Evolutionary conservation across 1,140 invertebrate genomes (phyloP).

Genomic region (Drosophila azteca): DNA sequence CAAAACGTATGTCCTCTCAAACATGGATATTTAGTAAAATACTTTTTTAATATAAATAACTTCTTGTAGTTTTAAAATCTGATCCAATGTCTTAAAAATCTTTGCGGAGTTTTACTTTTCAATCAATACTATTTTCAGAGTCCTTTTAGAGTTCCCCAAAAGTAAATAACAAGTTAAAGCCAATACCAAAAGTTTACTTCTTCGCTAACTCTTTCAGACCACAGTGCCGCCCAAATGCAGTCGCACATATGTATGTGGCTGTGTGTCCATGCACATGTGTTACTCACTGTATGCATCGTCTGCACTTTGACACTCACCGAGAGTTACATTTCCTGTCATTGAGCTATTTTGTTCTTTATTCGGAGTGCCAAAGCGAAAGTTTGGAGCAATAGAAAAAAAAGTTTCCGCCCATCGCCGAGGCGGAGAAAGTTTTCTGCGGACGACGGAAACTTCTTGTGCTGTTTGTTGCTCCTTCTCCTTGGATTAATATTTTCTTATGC

Average conservation of each 20-base stretch:
- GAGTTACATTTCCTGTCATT: slow-evolving; percentile 48
- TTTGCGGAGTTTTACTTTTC: too few species aligned
- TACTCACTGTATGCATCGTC: slow-evolving; percentile 34
- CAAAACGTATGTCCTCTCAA: too few species aligned
- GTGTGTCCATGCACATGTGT: slow-evolving; percentile 23
- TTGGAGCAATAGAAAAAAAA: slow-evolving; percentile 49
- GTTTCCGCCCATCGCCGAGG: slow-evolving; percentile 15
- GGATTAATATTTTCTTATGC: slow-evolving; percentile 70
- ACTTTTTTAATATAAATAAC: too few species aligned
- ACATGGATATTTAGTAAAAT: too few species aligned
- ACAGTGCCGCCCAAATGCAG: slow-evolving; percentile 32
- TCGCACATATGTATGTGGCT: background rate
- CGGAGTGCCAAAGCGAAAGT: slow-evolving; percentile 32
- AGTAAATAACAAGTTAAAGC: slow-evolving; percentile 11
- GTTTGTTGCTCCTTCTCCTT: slow-evolving; percentile 19
- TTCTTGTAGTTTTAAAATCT: too few species aligned
- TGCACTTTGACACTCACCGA: slow-evolving; percentile 19
- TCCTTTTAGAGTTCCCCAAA: background rate
- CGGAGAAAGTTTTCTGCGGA: slow-evolving; percentile 44
- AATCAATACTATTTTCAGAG: too few species aligned
- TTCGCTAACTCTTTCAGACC: slow-evolving; percentile 15
- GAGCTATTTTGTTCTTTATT: slow-evolving; percentile 41
- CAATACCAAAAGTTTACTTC: background rate
- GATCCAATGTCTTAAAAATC: too few species aligned
- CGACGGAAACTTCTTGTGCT: slow-evolving; percentile 50